Evolutionary conservation across 2,797 vertebrate genomes (phyloP).

Genomic region (Meda fulgida): DNA sequence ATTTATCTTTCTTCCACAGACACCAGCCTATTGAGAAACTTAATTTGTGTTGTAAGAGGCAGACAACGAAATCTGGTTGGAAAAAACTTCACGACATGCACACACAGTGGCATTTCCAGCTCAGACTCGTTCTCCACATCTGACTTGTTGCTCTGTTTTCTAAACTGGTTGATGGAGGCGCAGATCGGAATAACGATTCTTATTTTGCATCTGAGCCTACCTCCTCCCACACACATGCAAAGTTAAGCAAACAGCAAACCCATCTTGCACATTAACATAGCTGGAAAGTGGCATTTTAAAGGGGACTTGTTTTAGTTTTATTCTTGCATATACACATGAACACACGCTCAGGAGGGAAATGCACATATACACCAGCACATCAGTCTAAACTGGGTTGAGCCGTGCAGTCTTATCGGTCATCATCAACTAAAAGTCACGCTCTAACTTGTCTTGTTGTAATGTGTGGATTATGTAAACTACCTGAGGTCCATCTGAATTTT

Average conservation of each 20-base stretch:
- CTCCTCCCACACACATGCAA: conserved; percentile 58
- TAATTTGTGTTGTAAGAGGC: background rate
- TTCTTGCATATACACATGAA: background rate
- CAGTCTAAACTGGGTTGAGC: background rate
- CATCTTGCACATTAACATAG: conserved; percentile 23
- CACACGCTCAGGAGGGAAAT: background rate
- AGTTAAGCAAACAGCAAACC: conserved; percentile 57
- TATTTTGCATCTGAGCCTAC: conserved; percentile 50
- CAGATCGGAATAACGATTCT: conserved; percentile 23
- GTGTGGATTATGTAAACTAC: background rate
- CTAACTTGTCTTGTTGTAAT: background rate
- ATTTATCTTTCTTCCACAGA: background rate
- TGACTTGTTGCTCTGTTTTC: conserved; percentile 24
- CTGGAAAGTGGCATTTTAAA: background rate
- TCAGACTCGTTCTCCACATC: background rate
- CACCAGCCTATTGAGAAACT: background rate
- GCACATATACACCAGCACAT: background rate
- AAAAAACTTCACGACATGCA: conserved; percentile 4
- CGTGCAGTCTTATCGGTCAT: background rate
- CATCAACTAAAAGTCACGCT: background rate
- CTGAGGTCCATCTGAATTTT: background rate
- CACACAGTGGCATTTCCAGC: conserved; percentile 1
- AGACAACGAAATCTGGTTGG: conserved; percentile 11
- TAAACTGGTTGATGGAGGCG: background rate
- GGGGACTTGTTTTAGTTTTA: background rate